Base-by-base conservation (phyloP, 2,113 vertebrate genomes). In the Hippocampus guttulatus region DNA sequence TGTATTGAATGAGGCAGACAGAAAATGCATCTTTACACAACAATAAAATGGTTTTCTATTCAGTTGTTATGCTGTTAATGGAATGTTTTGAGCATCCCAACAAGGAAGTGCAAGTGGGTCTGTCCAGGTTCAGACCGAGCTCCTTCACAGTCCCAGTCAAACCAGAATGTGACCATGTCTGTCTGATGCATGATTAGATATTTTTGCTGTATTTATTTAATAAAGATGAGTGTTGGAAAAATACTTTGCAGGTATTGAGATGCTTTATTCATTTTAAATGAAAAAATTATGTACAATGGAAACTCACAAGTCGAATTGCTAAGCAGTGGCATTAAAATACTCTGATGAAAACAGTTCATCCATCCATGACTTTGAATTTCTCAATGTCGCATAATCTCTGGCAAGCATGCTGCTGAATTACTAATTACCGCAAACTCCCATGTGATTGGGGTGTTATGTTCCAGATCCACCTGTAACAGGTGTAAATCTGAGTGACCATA, bases 191-290 rank as follows among this genome's bases (percentile, higher is more conserved):
- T 91, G 90, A 82, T 88, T 91, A 74, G 84, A 90, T 84, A 88
- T 87, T 86, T 90, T 83, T 90, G 76, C 68, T 91, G 91, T 90
- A 85, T 92, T 91, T 91, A 86, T 70, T 75, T 86, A 92, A 91
- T 91, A 92, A 92, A 91, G 79, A 82, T 74, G 81, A 73, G 65
- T 84, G 79, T 85, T 77, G 41, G 76, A 76, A 87, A 58, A 81
- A 81, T 47, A 47, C 21, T 41, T 45, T 25, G 15, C 2, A 11
- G 25, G 54, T 12, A 55, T 68, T 10, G 2, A n/a, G 30, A 16
- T 62, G 4, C 18, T 67, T 71, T 62, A 33, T 70, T 73, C 74
- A 1, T 10, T 45, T 11, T 33, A 64, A 27, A 18, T 41, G 8
- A 45, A 43, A 23, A 25, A 8, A 23, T 40, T 8, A 27, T 54